These are phyloP conservation scores for Scyliorhinus canicula DNA, from an alignment of 2,797 vertebrate species.

Conservation along the genomic window DNA sequence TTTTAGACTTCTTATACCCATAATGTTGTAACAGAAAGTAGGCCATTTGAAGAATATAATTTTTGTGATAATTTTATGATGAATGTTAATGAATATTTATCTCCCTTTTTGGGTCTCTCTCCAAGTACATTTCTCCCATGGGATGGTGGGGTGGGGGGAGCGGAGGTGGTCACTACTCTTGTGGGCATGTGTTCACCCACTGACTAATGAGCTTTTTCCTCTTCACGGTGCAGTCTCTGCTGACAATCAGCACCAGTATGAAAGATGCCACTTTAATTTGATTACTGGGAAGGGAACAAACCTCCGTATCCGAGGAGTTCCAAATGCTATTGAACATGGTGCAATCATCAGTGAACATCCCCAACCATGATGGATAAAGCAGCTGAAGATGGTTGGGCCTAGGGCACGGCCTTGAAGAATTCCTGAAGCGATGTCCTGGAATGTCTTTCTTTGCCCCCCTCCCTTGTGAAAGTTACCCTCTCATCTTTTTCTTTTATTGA, in stretches of 20 bases:
- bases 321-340: no score
- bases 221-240: background rate
- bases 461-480: no score
- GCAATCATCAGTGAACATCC: no score
- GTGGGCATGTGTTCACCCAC: background rate
- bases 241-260: background rate
- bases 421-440: no score
- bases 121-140: background rate
- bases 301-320: no score
- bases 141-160: no score
- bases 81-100: background rate
- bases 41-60: background rate
- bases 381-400: no score
- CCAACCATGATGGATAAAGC: no score
- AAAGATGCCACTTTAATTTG: background rate
- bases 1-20: background rate
- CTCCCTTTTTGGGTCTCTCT: background rate
- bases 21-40: background rate
- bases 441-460: background rate
- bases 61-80: background rate
- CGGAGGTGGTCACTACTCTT: background rate
- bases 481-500: background rate
- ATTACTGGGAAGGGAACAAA: background rate
- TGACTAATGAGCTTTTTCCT: background rate
- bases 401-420: no score